Evolutionary conservation across 2,113 vertebrate genomes (phyloP).

Genomic region (Delphinus delphis): DNA sequence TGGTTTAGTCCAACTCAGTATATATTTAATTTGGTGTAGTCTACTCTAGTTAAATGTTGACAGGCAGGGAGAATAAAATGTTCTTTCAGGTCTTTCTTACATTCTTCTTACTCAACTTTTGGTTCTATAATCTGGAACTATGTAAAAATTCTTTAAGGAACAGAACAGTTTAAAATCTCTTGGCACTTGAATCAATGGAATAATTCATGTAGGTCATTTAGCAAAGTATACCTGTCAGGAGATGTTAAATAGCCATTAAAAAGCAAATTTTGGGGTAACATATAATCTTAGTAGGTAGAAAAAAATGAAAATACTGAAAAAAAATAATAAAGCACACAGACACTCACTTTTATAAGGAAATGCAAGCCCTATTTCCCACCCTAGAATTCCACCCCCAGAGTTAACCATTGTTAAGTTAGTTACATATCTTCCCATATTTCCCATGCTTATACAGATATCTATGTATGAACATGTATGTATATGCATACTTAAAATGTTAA

Average conservation of each 20-base stretch:
- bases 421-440: not conserved
- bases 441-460: not conserved
- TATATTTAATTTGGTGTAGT: not conserved
- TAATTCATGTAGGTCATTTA: not conserved
- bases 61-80: not conserved
- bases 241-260: not conserved
- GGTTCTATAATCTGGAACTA: not conserved
- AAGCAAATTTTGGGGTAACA: not conserved
- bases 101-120: not conserved
- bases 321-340: not conserved
- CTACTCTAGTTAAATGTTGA: not conserved
- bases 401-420: not conserved
- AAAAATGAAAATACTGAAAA: not conserved
- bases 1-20: not conserved
- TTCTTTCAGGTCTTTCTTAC: not conserved
- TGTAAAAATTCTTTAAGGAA: not conserved
- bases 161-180: not conserved
- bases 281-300: not conserved
- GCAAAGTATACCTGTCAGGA: not conserved
- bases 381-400: not conserved
- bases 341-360: conserved; percentile 12
- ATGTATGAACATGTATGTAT: not conserved
- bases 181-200: not conserved
- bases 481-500: not conserved
- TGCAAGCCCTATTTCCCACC: not conserved